Evolutionary conservation across 2,888 invertebrate species (phyloP), one percentile per base, ranked within the genome.

Genomic region (Cryptophagus acutangulus): DNA sequence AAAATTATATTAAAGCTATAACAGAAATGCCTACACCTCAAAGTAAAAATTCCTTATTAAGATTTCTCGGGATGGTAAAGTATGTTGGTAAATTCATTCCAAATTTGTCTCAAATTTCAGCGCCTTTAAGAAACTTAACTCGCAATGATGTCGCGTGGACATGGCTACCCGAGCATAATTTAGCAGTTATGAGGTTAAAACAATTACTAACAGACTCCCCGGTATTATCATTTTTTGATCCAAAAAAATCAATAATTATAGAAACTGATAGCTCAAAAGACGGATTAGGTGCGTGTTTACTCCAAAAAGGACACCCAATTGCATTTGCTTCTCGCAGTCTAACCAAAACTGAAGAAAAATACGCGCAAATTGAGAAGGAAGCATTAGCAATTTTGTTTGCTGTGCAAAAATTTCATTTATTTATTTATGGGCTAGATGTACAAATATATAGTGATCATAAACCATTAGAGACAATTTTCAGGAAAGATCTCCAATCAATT

Each of bases 301-400:
- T 12, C 9, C 3, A 12, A 6, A 26, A 43, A 0, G 54, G 51
- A 15, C 52, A 48, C 25, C 56, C 58, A 2, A 54, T 61, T 20
- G 20, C 43, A 36, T 61, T 53, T 39, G 57, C 55, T 5, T 61
- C 57, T 0, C 37, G 53, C 43, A 45, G 51, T 2, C 44, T 59
- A 15, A 46, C 45, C 1, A 39, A 43, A 20, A 51, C 58, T 8
- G 61, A 63, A 37, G 55, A 54, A 29, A 58, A 53, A 18, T 58
- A 62, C 39, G 52, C 56, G 1, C 48, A 52, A 1, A 57, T 60
- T 3, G 54, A 61, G 36, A 51, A 48, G 24, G 61, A 63, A 42
- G 59, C 60, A 0, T 47, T 61, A 34, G 57, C 58, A 6, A 62
- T 62, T 46, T 55, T 46, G 38, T 63, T 52, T 52, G 57, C 51